Base-by-base conservation (phyloP, 2,888 invertebrate genomes). In the Imbricaverruca yamaguchii region DNA sequence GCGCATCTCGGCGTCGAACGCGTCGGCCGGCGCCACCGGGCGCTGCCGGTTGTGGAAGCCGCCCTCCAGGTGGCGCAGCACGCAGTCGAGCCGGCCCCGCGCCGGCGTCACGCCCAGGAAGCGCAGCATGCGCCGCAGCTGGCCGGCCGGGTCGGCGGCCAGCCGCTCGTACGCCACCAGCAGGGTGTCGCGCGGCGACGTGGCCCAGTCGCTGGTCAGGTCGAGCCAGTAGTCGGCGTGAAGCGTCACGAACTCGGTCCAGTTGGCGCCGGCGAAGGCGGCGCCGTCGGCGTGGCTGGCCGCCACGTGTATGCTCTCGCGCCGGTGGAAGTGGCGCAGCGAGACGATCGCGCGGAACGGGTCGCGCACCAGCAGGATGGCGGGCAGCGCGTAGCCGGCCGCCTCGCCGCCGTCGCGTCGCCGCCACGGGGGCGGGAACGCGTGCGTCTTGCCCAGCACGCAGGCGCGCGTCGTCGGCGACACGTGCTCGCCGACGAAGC, bases 281-380 rank as follows among this genome's bases (percentile, higher is more conserved):
- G 69, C n/a, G 78, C 4, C 23, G 56, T 12, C 13, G 23, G 56
- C 56, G 23, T 7, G 53, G 77, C 77, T 56, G 11, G 6, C 15
- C 7, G 8, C 7, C 21, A 53, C 2, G 21, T 10, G n/a, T 9
- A 1, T 8, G 56, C 56, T 56, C 12, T 8, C 2, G 55, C 12
- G 10, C n/a, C 0, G 3, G 56, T 8, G 56, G 55, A 21, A 55
- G 56, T 78, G 78, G 55, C 56, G 56, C n/a, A 78, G n/a, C 3
- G 78, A 56, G 78, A 55, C n/a, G n/a, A 78, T 0, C 11, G 78
- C 55, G 4, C 56, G 55, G 78, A 78, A 78, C 55, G 78, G 78
- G 56, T 78, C 78, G 56, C 78, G 78, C 23, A 78, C 56, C 6
- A 78, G 56, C 56, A 78, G 78, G 18, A 78, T 25, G n/a, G 55